Base-by-base conservation (phyloP, 2,113 vertebrate genomes). In the Periophthalmodon schlosseri region DNA sequence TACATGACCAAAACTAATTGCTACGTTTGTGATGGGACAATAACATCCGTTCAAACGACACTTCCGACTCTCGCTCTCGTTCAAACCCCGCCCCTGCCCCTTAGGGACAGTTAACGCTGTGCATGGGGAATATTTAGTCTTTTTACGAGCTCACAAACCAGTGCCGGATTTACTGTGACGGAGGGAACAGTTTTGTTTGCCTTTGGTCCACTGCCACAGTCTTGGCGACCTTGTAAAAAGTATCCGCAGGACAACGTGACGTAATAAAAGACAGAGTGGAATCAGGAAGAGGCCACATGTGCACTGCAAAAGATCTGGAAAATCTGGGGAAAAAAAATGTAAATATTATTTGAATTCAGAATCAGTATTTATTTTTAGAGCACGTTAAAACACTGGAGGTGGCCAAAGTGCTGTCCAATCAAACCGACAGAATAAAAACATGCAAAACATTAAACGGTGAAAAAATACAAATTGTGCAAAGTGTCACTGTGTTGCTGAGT, bases 191-290 rank as follows among this genome's bases (percentile, higher is more conserved):
- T 80, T 88, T 72, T 89, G 81, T 84, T 80, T 81, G 84, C 75
- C 72, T 89, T 28, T 89, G 88, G 87, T 83, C 78, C 75, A 57
- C 33, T 56, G 87, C 89, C 89, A 88, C 83, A 74, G 12, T 91
- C 80, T 89, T 76, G 78, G 88, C 86, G 91, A 93, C 92, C 91
- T 92, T 93, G 90, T 90, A 87, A 89, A 57, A 88, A 86, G 80
- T 87, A 86, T 90, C 91, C 83, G 87, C 91, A 88, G 88, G 90
- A 83, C 86, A 82, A 85, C 83, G 83, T 91, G 92, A 92, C 73
- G 88, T 85, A 92, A 92, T 90, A 79, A 90, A 89, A 83, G 78
- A 23, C 7, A 28, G 23, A 28, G 11, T 5, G 13, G 15, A 60
- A 21, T 60, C 36, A 46, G 46, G 66, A 84, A 79, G 68, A 60